phyloP scores from a whole-genome alignment of 1,140 invertebrate genomes.

The Drosophila pseudoobscura region DNA sequence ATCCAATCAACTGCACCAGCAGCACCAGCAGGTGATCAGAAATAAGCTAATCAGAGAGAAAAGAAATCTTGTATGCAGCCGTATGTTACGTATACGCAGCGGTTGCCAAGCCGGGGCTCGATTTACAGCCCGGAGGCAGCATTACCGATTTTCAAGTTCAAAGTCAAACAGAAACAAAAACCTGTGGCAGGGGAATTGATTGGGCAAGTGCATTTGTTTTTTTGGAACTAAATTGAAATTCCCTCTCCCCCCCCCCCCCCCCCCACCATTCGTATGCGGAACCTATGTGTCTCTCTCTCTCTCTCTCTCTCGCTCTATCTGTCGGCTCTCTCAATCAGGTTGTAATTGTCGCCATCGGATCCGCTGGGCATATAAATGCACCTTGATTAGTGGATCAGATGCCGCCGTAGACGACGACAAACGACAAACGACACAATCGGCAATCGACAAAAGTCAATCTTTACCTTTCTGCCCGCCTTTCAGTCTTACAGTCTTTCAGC shows the following conservation, averaged over 20 bases:
- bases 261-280: conserved; percentile 20
- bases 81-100: conserved; percentile 30
- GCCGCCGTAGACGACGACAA: conserved; percentile 2
- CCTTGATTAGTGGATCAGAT: conserved; percentile 34
- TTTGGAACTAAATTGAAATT: conserved; percentile 16
- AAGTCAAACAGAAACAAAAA: conserved; percentile 28
- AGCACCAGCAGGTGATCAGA: not conserved
- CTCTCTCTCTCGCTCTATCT: no score
- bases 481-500: conserved; percentile 6
- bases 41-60: no score
- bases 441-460: conserved; percentile 7
- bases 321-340: no score
- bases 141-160: conserved; percentile 35
- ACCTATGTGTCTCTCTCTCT: no score
- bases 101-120: not conserved
- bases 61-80: not conserved
- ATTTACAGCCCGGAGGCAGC: not conserved
- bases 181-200: conserved; percentile 3
- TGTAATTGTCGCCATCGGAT: conserved; percentile 18
- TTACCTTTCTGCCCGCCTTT: conserved; percentile 3
- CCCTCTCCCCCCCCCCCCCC: no score
- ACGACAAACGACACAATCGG: not conserved
- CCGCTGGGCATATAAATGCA: conserved; percentile 41
- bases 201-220: not conserved
- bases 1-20: not conserved